These are phyloP conservation scores for Napeogenes inachia DNA, from an alignment of 2,888 invertebrate species.

Conservation along the genomic window DNA sequence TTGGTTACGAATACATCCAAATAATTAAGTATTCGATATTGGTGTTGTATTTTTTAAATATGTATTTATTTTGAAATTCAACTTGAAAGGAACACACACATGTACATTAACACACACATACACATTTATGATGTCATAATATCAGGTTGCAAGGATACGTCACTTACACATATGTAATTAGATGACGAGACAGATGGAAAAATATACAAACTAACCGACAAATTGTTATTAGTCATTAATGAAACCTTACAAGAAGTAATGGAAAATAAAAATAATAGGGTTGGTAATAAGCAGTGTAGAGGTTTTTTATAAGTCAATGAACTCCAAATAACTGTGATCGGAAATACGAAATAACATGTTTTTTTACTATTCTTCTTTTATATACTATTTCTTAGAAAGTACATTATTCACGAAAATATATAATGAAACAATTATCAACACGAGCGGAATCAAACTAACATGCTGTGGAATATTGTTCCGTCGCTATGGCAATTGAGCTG, in stretches of 20 bases:
- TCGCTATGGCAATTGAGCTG: no score
- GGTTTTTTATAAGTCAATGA: background rate
- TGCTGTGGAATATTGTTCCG: no score
- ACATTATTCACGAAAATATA: background rate
- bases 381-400: background rate
- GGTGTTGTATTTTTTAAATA: no score
- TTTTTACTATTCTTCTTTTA: background rate
- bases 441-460: no score
- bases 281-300: background rate
- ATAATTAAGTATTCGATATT: no score
- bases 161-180: constrained; percentile 29
- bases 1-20: no score
- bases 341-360: background rate
- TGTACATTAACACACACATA: no score
- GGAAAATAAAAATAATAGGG: background rate
- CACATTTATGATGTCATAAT: background rate
- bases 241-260: background rate
- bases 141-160: constrained; percentile 11
- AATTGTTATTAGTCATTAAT: constrained; percentile 19
- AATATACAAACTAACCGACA: constrained; percentile 18
- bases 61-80: no score
- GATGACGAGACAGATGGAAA: constrained; percentile 29
- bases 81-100: no score
- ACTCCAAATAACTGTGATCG: background rate
- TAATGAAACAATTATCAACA: no score